phyloP scores from a whole-genome alignment of 2,113 vertebrate species.

The Carlito syrichta region DNA sequence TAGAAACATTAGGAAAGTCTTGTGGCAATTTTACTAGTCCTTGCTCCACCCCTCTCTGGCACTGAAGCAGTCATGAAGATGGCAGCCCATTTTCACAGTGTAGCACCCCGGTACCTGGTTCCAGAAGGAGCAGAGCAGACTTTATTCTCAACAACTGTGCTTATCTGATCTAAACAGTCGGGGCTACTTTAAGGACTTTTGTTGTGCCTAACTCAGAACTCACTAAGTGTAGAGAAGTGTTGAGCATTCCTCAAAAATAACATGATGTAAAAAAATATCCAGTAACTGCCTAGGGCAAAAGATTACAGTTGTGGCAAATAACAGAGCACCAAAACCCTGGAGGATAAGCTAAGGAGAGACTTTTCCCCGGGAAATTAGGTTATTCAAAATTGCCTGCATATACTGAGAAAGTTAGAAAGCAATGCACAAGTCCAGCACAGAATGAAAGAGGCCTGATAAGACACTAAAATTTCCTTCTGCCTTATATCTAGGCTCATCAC shows the following conservation, averaged over 20 bases:
- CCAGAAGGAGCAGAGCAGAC: not conserved
- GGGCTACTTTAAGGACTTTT: not conserved
- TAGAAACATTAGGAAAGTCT: not conserved
- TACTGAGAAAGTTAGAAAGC: not conserved
- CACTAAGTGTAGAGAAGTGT: not conserved
- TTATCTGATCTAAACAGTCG: not conserved
- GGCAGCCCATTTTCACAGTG: not conserved
- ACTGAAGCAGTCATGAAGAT: not conserved
- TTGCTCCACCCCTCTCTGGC: not conserved
- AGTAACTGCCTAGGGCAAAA: not conserved
- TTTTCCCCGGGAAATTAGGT: not conserved
- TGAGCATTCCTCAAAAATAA: not conserved
- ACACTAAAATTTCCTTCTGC: not conserved
- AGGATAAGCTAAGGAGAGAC: not conserved
- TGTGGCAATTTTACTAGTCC: not conserved
- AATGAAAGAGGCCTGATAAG: not conserved
- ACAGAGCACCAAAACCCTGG: not conserved
- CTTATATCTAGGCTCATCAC: not conserved
- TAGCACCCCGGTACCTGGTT: not conserved
- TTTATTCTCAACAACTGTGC: not conserved
- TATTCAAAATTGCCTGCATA: not conserved
- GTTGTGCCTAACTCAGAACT: not conserved
- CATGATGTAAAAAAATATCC: not conserved
- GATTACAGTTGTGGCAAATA: not conserved
- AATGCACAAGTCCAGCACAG: fast-evolving